Base-by-base conservation (phyloP, 2,888 invertebrate species). In the Cheilosia grossa region DNA sequence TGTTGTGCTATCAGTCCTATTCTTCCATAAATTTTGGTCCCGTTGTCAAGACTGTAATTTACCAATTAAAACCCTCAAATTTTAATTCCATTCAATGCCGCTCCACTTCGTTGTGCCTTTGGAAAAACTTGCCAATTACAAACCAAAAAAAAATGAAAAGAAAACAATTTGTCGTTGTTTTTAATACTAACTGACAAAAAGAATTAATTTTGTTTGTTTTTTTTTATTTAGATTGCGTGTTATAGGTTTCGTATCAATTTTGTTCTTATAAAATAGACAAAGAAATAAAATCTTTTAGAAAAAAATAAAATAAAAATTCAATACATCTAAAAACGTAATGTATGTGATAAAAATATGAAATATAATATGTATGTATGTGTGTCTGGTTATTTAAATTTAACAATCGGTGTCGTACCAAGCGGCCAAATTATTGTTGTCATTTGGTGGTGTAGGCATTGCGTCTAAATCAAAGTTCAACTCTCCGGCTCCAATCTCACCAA, bases 401-500 rank as follows among this genome's bases (percentile, higher is more conserved):
- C 98, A 95, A 93, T 98, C 98, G 88, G 98, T 98, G 93, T 98
- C 98, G 93, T 98, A 98, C 98, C 98, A 98, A 89, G 98, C 98
- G 87, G 98, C 97, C 89, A 97, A 96, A 92, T 97, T 97, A 92
- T 96, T 96, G 93, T 97, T 97, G 92, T 97, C 97, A 89, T 96
- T 96, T 56, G 97, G 97, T 80, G 98, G 98, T 89, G 95, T 95
- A 82, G 95, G 94, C 90, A 94, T 94, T 90, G 96, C 95, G 90
- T 94, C 94, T 89, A 95, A 93, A 91, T 97, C 97, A 90, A 97
- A 97, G 90, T 95, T 95, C 88, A 96, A 93, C 90, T 95, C 95
- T 88, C 93, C 93, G 61, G 96, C 95, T 88, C 95, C 95, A 88
- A 95, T 95, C 87, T 95, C 95, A 88, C 95, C 95, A 87, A 97